Base-by-base conservation (phyloP, 2,797 vertebrate genomes). In the Taeniopygia guttata region DNA sequence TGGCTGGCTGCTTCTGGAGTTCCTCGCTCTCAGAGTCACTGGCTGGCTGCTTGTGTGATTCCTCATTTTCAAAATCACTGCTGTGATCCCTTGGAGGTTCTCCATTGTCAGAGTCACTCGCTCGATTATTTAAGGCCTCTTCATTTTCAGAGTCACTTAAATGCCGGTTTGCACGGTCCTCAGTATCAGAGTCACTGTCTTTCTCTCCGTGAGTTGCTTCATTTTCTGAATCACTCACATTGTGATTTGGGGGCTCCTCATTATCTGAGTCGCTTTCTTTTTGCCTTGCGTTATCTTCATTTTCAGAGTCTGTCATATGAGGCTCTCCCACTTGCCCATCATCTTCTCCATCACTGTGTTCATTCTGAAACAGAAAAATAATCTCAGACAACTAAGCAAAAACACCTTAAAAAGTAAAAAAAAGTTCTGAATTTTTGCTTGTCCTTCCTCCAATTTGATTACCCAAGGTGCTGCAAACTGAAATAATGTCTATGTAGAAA, bases 281-380 rank as follows among this genome's bases (percentile, higher is more conserved):
- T 48, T 86, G 97, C 93, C 98, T 98, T 19, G 93, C 94, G 40
- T 87, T 94, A 34, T 97, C 98, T 68, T 98, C 98, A 30, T 97
- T 98, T 89, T 98, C 98, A 80, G 97, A 97, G 86, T 98, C 98
- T 70, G 96, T 97, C 91, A 93, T 60, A 84, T 96, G 32, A 92
- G 96, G 27, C 49, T 96, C 90, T 97, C 94, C 69, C 91, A 94
- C 82, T 82, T 94, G 93, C 12, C 95, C 87, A 11, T 97, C 97
- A 26, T 97, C 98, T 78, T 98, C 99, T 32, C 97, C 96, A 43
- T 99, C 98, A 83, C 99, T 99, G 73, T 97, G 98, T 10, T 99
- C 99, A 32, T 99, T 99, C 99, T 99, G 97, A 56, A 96, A 96
- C 79, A 95, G 60, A 48, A 84, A 91, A 90, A 92, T 15, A 62